Conservation (phyloP, 1,140 invertebrate genomes). For the Euglossa dilemma region DNA sequence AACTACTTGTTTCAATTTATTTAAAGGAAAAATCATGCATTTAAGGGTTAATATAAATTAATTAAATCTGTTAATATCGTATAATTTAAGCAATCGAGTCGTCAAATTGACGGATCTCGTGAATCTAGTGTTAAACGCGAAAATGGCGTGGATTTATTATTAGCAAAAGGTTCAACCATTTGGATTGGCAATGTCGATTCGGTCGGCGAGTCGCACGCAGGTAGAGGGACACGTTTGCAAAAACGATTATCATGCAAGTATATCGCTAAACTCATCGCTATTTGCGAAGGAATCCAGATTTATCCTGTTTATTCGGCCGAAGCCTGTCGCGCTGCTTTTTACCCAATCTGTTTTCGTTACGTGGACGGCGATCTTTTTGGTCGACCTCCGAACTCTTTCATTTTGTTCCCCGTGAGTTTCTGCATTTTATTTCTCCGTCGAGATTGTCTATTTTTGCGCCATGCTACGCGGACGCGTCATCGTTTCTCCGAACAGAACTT, state of each 20-base stretch:
- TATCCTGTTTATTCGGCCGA: slow-evolving; percentile 52
- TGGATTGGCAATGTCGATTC: not conserved
- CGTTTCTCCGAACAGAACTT: slow-evolving; percentile 15
- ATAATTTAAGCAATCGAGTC: too few species aligned
- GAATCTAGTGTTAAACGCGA: too few species aligned
- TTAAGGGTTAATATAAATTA: too few species aligned
- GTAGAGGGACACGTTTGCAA: not conserved
- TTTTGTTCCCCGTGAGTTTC: slow-evolving; percentile 30
- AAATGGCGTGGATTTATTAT: not conserved
- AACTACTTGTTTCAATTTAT: too few species aligned
- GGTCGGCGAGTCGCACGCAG: not conserved
- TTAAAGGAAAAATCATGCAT: too few species aligned
- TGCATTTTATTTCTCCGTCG: slow-evolving; percentile 38
- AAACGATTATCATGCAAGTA: slow-evolving; percentile 34
- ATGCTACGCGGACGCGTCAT: not conserved
- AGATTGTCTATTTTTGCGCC: slow-evolving; percentile 30
- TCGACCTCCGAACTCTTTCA: slow-evolving; percentile 56
- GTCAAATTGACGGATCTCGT: too few species aligned
- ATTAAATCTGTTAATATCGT: too few species aligned
- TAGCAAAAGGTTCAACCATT: not conserved
- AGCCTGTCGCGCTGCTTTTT: slow-evolving; percentile 53
- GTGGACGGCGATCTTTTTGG: slow-evolving; percentile 28
- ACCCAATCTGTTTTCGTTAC: slow-evolving; percentile 45
- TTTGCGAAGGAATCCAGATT: slow-evolving; percentile 46
- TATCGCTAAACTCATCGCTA: slow-evolving; percentile 43